Percentiles rank a stretch among this genome's conserved stretches.
These are phyloP conservation scores for Corythucha ciliata DNA, from an alignment of 2,888 invertebrate species.

Conservation along the genomic window DNA sequence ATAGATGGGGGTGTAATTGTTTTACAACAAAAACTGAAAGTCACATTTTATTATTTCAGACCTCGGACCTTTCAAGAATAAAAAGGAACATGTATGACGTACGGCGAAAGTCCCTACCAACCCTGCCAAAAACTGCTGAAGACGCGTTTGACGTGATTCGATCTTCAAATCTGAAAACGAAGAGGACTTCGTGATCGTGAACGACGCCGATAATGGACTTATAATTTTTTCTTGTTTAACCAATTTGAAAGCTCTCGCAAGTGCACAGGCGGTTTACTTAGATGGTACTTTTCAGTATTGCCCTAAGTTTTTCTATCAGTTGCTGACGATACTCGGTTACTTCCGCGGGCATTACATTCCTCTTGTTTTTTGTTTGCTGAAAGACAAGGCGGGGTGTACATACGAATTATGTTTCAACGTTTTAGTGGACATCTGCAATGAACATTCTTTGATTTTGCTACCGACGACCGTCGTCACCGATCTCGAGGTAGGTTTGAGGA, in stretches of 20 bases:
- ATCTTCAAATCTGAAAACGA: not conserved
- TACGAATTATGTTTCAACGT: conserved; percentile 18
- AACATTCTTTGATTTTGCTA: conserved; percentile 17
- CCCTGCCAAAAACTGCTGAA: too few relatives aligned
- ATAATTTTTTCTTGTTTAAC: conserved; percentile 20
- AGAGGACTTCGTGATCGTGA: conserved; percentile 6
- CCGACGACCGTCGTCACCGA: conserved; percentile 11
- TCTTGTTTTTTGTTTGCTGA: conserved; percentile 26
- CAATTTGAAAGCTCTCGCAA: conserved; percentile 13
- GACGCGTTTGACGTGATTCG: too few relatives aligned
- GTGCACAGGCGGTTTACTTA: too few relatives aligned
- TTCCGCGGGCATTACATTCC: too few relatives aligned
- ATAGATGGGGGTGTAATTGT: too few relatives aligned
- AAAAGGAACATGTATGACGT: too few relatives aligned
- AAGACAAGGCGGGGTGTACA: conserved; percentile 14
- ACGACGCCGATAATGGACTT: conserved; percentile 16
- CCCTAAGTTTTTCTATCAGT: conserved; percentile 24
- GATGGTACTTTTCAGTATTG: conserved; percentile 27
- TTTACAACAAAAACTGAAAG: too few relatives aligned
- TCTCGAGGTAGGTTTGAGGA: conserved; percentile 16
- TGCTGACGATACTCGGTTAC: conserved; percentile 25
- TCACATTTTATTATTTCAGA: too few relatives aligned
- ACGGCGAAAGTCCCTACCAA: too few relatives aligned
- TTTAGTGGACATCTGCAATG: conserved; percentile 16
- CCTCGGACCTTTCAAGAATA: too few relatives aligned